Evolutionary conservation across 35 echinoderm and acorn worm species (phyloP).

Genomic region (Stichopus chloronotus): DNA sequence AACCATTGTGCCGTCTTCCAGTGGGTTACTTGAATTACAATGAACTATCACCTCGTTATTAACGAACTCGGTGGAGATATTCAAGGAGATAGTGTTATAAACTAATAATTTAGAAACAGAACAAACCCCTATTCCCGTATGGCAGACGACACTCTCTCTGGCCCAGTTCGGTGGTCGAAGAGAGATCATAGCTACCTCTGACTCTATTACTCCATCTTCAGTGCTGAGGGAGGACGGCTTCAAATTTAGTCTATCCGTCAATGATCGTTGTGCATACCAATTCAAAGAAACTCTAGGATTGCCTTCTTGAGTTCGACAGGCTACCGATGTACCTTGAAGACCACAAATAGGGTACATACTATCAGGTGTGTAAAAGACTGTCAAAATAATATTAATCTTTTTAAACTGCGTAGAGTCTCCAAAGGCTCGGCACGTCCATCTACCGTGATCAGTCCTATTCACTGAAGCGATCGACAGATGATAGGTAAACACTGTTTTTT

Average conservation of each 20-base stretch:
- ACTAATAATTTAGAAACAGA: neutral
- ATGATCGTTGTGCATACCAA: neutral
- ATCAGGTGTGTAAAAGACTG: constrained; percentile 8
- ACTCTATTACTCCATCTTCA: neutral
- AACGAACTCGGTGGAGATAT: neutral
- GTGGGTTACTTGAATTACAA: constrained; percentile 34
- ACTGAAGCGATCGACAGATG: neutral
- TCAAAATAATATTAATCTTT: neutral
- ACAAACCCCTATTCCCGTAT: constrained; percentile 30
- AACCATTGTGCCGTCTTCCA: neutral
- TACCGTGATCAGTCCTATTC: neutral
- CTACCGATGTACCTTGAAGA: neutral
- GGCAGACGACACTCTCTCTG: constrained; percentile 6
- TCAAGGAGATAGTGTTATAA: neutral
- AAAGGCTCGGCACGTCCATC: constrained; percentile 23
- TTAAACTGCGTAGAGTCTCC: neutral
- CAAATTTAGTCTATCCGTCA: neutral
- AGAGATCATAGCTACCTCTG: neutral
- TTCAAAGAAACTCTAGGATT: constrained; percentile 33
- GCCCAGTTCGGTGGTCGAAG: constrained; percentile 18
- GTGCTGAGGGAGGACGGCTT: constrained; percentile 17
- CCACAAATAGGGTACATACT: constrained; percentile 22
- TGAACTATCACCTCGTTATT: neutral
- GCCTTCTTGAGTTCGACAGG: constrained; percentile 29
- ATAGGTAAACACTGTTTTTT: neutral